Base-by-base conservation (phyloP, 2,888 invertebrate species). In the Coenonympha glycerion region DNA sequence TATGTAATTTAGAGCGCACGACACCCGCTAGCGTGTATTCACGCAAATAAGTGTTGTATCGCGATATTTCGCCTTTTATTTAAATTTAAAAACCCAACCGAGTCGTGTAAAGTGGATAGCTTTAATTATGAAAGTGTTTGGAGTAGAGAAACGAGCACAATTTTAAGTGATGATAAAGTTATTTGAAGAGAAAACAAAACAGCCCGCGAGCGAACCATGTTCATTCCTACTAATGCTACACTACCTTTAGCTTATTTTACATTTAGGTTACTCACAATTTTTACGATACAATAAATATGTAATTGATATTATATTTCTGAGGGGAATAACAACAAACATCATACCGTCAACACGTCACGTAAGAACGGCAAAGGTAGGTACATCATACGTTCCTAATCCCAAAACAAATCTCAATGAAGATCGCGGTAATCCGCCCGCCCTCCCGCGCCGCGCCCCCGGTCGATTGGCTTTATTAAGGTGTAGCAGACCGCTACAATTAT, bases 391-490 rank as follows among this genome's bases (percentile, higher is more conserved):
- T 75, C 76, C 76, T 85, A 86, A 87, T 85, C 84, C 85, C 75
- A 74, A 83, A 84, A 87, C 86, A 86, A 87, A 87, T 87, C 87
- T 86, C 86, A 86, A 87, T 86, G 86, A 85, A 83, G 80, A 84
- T 80, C 77, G 79, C 73, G 76, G 62, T 73, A 84, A 84, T 82
- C 84, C 82, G 65, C 61, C 68, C 70, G 72, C 66, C 64, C 63
- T 63, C 63, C 64, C 65, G 56, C 26, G 64, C 65, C 72, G 64
- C 66, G 59, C 65, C 68, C 70, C 65, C 62, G 68, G 76, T 76
- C 81, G 78, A 85, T 87, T 86, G 86, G 80, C 86, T 85, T 86
- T 87, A 87, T 87, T 87, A 87, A 86, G 86, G 86, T 85, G 83
- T 83, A 85, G 79, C 81, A 83, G 84, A 82, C 86, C 86, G 85